Base-by-base conservation (phyloP, 2,113 vertebrate species). In the Percina caprodes region DNA sequence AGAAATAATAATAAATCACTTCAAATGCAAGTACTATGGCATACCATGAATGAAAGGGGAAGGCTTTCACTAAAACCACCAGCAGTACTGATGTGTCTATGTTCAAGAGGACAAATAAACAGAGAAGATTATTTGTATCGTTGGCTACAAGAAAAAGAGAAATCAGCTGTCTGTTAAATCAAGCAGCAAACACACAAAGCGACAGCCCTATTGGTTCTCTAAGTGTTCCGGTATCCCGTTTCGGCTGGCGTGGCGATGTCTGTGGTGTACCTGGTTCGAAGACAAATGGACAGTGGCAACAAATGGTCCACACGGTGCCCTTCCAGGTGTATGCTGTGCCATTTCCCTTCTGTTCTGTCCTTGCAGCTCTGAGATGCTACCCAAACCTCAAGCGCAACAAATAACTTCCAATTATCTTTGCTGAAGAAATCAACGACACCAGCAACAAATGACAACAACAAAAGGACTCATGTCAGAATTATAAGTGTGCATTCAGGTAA, bases 21-120 rank as follows among this genome's bases (percentile, higher is more conserved):
- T 92, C 85, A 93, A 93, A 94, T 91, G 88, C 91, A 89, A 92
- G 86, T 91, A 93, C 93, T 93, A 88, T 89, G 93, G 91, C 89
- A 88, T 86, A 91, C 72, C 51, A 77, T 82, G 75, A 83, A 77
- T 75, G 88, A 69, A 69, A 79, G 68, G 83, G 84, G 81, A 73
- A 77, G 88, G 86, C 83, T 86, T 88, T 88, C 66, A 78, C 89
- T 91, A 92, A 42, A 62, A 88, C 69, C 89, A 94, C 79, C 89
- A 90, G 86, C 80, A 67, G 74, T 74, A 85, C 78, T 83, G 78
- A 91, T 86, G 91, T 83, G 89, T 85, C 86, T 90, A 86, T 48
- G 58, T 86, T 84, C 35, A 70, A 72, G 69, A 86, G 77, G 79
- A 87, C 30, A 61, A 86, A 79, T 48, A 49, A 84, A 80, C 52